Percentiles rank a stretch among this genome's conserved stretches.
phyloP scores from a whole-genome alignment of 2,888 invertebrate species.

The Sesamia inferens region DNA sequence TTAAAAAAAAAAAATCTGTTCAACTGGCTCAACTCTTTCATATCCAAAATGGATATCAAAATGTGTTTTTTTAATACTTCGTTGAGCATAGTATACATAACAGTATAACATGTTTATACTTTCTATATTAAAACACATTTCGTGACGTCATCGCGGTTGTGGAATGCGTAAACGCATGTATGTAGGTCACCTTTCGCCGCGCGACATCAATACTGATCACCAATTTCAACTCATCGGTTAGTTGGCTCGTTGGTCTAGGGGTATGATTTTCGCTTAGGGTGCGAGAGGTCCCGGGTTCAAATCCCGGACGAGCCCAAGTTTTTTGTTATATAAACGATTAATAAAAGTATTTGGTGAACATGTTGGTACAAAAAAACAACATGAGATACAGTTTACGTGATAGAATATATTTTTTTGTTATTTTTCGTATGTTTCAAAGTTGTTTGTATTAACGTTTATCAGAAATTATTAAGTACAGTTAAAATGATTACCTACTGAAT shows the following conservation, averaged over 20 bases:
- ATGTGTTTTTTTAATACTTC: conserved; percentile 2
- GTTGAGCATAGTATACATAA: conserved; percentile 31
- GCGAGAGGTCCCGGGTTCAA: conserved; percentile 85
- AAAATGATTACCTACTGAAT: background rate
- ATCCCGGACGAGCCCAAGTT: conserved; percentile 89
- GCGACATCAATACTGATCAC: background rate
- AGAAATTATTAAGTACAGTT: background rate
- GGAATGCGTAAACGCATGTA: conserved; percentile 49
- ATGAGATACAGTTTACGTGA: no score
- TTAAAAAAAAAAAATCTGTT: no score
- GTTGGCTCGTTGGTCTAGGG: conserved; percentile 73
- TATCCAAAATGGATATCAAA: accelerated
- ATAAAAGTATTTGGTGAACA: background rate
- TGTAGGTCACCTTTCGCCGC: conserved; percentile 54
- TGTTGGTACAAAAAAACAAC: background rate
- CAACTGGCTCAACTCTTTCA: no score
- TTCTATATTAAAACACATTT: conserved; percentile 46
- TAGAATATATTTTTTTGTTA: no score
- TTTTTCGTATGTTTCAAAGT: background rate
- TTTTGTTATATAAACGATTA: conserved; percentile 40
- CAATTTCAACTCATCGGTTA: accelerated
- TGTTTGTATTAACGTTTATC: conserved; percentile 1
- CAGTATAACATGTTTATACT: conserved; percentile 40
- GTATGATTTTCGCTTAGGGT: conserved; percentile 72
- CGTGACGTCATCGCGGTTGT: conserved; percentile 27